These are phyloP conservation scores for Catotricha subobsoleta DNA, from an alignment of 2,888 invertebrate species.

Conservation along the genomic window DNA sequence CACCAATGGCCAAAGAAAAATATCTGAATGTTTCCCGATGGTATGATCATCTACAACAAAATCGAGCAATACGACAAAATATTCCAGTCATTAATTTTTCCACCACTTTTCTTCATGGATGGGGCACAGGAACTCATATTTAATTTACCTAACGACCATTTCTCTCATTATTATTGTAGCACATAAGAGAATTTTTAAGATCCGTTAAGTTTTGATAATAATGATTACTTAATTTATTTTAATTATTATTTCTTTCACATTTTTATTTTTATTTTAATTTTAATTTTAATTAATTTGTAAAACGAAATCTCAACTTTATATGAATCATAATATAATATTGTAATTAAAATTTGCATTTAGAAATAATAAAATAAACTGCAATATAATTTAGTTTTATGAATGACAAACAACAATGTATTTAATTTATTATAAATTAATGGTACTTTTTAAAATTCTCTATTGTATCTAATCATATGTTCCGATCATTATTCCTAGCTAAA, in stretches of 20 bases:
- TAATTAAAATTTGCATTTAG: no score
- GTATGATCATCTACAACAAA: slow-evolving; percentile 59
- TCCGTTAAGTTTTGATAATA: no score
- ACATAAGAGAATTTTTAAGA: neutral
- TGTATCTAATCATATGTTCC: no score
- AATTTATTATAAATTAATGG: no score
- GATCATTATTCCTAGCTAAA: no score
- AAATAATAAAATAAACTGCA: neutral
- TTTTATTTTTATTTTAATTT: neutral
- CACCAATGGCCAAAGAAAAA: slow-evolving; percentile 46
- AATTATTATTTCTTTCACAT: neutral
- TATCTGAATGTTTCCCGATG: slow-evolving; percentile 54
- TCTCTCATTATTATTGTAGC: neutral
- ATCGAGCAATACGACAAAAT: slow-evolving; percentile 37
- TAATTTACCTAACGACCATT: slow-evolving; percentile 12
- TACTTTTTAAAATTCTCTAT: no score
- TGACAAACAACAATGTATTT: neutral
- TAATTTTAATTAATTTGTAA: no score
- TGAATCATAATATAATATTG: no score
- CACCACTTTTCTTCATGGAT: slow-evolving; percentile 26
- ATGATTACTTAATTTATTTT: neutral
- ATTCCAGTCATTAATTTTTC: slow-evolving; percentile 24
- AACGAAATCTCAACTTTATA: no score
- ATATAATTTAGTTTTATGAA: neutral
- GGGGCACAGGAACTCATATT: slow-evolving; percentile 27